Base-by-base conservation (phyloP, 2,888 invertebrate species). In the Eutolmus rufibarbis region DNA sequence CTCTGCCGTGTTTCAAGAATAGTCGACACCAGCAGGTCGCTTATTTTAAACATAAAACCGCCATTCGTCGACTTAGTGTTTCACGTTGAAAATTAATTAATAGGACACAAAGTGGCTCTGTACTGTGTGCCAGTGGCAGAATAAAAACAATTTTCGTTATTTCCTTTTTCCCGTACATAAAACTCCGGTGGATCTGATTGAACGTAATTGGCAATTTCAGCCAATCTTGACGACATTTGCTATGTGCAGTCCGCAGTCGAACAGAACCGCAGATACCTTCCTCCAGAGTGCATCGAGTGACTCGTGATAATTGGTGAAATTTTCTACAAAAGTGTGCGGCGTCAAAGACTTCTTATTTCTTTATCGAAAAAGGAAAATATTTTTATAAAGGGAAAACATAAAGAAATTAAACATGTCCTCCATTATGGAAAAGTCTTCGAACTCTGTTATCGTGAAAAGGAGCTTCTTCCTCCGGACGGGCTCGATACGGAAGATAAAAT, bases 401-500 rank as follows among this genome's bases (percentile, higher is more conserved):
- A 66, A 57, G 74, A 77, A 77, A 77, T 37, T n/a, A 74, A 88
- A 88, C 74, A 88, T 89, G 88, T 89, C 88, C 82, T 89, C 88
- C 46, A 81, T 89, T 19, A 23, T 34, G 40, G 87, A 88, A 43
- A 86, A 88, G 16, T 74, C 76, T 23, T 57, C 43, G 23, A 78
- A 57, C 16, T 66, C 77, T 34, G 56, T 87, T 66, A 12, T 87
- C 19, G 88, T 82, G 43, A 89, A 88, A 74, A 86, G 88, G 16
- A 81, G 84, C 46, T 89, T 87, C 77, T 89, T 89, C 66, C 66
- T 89, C 16, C 84, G 89, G 34, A 88, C 87, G 34, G 87, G 88
- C 40, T 89, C 89, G 40, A 89, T 89, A 46, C 88, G 89, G 57
- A 89, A 89, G 88, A 87, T 89, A 1, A 89, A 89, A 66, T 89